Evolutionary conservation across 2,888 invertebrate genomes (phyloP).

Genomic region (Maniola hyperantus): DNA sequence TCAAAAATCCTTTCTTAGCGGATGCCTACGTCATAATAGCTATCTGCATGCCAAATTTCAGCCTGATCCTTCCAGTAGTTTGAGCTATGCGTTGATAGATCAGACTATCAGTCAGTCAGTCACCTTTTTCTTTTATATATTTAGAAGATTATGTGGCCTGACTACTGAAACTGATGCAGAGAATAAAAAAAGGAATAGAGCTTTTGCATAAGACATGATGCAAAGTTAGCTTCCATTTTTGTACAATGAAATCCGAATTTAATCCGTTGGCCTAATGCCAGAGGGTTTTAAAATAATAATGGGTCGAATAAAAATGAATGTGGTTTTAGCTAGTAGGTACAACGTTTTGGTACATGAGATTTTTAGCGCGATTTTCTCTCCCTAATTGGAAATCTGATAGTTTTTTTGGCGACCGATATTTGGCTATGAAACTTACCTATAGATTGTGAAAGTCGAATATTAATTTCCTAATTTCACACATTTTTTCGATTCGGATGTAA

Average conservation of each 20-base stretch:
- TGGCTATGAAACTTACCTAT: no score
- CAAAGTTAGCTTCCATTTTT: slow-evolving; percentile 26
- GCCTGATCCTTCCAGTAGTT: no score
- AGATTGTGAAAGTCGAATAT: no score
- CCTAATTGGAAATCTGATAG: neutral
- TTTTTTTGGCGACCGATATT: neutral
- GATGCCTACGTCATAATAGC: no score
- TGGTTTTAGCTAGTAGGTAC: neutral
- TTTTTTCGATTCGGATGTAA: no score
- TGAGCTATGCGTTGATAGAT: no score
- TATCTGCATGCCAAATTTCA: no score
- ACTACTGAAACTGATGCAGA: slow-evolving; percentile 17
- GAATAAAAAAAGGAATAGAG: slow-evolving; percentile 25
- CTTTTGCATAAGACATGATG: slow-evolving; percentile 32
- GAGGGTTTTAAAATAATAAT: slow-evolving; percentile 27
- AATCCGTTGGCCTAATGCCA: slow-evolving; percentile 33
- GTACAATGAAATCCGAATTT: slow-evolving; percentile 29
- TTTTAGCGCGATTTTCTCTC: neutral
- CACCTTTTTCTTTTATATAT: no score
- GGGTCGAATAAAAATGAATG: slow-evolving; percentile 21
- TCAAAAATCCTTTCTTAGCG: no score
- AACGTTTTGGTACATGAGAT: slow-evolving; percentile 1
- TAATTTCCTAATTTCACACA: no score
- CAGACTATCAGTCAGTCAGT: no score
- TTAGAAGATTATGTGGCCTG: neutral